Conservation (phyloP, 2,888 invertebrate genomes). For the Heliconius cydno region DNA sequence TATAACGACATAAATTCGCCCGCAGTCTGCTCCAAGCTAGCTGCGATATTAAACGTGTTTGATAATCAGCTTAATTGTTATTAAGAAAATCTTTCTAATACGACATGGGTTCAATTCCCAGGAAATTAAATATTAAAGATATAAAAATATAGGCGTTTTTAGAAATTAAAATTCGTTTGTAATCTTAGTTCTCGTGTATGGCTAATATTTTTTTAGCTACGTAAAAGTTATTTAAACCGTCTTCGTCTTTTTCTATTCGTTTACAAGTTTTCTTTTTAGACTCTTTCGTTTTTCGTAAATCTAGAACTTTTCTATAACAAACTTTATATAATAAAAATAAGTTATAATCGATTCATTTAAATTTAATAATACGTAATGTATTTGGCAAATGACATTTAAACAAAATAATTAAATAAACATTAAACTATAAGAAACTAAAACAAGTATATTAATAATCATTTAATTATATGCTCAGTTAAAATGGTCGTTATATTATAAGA, state of each 20-base stretch:
- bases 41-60: conserved; percentile 13
- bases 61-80: conserved; percentile 14
- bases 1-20: conserved; percentile 1
- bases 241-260: background rate
- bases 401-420: background rate
- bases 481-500: background rate
- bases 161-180: background rate
- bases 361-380: background rate
- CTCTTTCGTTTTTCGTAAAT: background rate
- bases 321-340: background rate
- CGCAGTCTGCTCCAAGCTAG: background rate
- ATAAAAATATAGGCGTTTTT: background rate
- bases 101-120: too few species aligned
- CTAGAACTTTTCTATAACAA: background rate
- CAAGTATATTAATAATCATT: too few species aligned
- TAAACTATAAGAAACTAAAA: background rate
- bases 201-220: background rate
- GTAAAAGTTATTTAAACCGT: background rate
- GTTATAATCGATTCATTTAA: background rate
- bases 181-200: background rate
- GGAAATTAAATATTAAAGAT: too few species aligned
- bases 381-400: background rate
- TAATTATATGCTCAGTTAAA: too few species aligned
- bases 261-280: background rate
- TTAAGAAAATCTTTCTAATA: background rate